phyloP scores from a whole-genome alignment of 2,888 invertebrate genomes.

The Tribolium freemani region DNA sequence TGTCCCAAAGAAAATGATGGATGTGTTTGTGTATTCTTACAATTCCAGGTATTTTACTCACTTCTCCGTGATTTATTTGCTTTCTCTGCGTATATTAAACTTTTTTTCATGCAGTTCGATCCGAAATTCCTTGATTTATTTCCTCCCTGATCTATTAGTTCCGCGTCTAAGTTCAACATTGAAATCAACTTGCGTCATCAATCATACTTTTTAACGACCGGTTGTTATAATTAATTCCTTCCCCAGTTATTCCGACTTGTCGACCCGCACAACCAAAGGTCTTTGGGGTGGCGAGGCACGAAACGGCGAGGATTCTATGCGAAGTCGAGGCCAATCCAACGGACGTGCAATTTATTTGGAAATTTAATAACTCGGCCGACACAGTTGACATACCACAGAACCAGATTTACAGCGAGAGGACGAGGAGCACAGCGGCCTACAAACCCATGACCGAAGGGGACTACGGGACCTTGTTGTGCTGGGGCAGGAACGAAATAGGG shows the following conservation, averaged over 20 bases:
- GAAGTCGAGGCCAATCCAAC: conserved; percentile 82
- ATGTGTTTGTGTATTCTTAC: conserved; percentile 60
- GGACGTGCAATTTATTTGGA: conserved; percentile 79
- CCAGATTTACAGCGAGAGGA: conserved; percentile 74
- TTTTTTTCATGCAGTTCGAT: conserved; percentile 45
- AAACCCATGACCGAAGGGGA: conserved; percentile 81
- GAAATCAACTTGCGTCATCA: conserved; percentile 50
- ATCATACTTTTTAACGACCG: conserved; percentile 43
- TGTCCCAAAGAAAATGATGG: conserved; percentile 55
- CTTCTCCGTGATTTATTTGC: conserved; percentile 54
- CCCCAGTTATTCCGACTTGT: conserved; percentile 80
- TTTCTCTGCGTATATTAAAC: conserved; percentile 54
- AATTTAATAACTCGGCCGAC: conserved; percentile 82
- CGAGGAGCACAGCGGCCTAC: conserved; percentile 77
- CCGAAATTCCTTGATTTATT: conserved; percentile 10
- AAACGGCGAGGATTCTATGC: conserved; percentile 78
- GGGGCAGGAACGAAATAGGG: conserved; percentile 82
- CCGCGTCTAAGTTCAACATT: conserved; percentile 37
- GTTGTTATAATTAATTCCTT: conserved; percentile 25
- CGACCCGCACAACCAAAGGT: conserved; percentile 77
- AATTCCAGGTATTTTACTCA: conserved; percentile 57
- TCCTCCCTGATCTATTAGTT: conserved; percentile 53
- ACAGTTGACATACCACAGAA: conserved; percentile 78
- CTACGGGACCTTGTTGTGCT: conserved; percentile 82
- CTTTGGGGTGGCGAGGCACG: conserved; percentile 81